A percentile compares a stretch with the other conserved stretches of the same genome.
Conservation (phyloP, 2,888 invertebrate genomes). For the Phragmatobia fuliginosa region DNA sequence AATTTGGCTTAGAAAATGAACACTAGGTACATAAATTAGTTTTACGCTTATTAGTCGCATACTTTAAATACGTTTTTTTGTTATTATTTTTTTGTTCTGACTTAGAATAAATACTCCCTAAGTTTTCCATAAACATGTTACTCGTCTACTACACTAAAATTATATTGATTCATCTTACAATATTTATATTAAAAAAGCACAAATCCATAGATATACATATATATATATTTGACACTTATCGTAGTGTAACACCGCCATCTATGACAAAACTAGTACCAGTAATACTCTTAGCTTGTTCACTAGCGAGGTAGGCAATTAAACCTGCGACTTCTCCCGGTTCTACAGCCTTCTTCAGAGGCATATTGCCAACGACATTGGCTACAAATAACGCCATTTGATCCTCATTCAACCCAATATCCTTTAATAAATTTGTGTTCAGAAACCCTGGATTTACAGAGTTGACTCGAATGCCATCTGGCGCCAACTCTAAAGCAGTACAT, state of each 20-base stretch:
- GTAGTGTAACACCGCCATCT: constrained; percentile 72
- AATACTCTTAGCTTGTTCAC: constrained; percentile 93
- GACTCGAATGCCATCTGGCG: constrained; percentile 92
- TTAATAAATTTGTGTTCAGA: constrained; percentile 93
- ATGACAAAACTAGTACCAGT: constrained; percentile 90
- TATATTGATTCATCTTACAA: background rate
- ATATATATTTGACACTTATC: constrained; percentile 19
- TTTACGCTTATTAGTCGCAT: background rate
- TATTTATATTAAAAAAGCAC: no score
- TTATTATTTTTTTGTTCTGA: background rate
- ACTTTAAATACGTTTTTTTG: background rate
- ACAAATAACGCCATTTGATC: constrained; percentile 93
- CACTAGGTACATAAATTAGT: background rate
- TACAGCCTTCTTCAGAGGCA: constrained; percentile 95
- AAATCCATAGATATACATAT: no score
- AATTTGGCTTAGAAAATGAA: background rate
- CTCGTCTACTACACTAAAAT: background rate
- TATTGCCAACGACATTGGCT: constrained; percentile 88
- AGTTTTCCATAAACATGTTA: background rate
- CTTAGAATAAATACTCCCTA: background rate
- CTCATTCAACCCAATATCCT: constrained; percentile 84
- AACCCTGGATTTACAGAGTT: constrained; percentile 99
- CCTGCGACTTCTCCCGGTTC: constrained; percentile 94
- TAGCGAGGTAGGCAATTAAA: constrained; percentile 95
- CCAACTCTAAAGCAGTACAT: constrained; percentile 95